Percentiles rank a stretch among this genome's conserved stretches.
These are phyloP conservation scores for Drosophila mimica DNA, from an alignment of 2,888 invertebrate species.

Conservation along the genomic window DNA sequence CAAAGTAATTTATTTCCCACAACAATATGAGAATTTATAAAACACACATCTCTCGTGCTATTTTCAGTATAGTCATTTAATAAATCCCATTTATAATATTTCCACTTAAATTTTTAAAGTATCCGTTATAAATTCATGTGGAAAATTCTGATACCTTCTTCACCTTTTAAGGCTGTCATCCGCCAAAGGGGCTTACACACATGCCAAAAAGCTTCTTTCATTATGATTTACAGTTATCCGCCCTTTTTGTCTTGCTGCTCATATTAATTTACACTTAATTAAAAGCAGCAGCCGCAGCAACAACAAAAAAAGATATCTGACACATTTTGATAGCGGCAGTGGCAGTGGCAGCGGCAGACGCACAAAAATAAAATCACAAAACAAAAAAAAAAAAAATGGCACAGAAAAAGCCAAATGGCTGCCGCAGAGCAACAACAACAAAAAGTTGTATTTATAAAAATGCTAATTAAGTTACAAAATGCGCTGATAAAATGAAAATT, in stretches of 20 bases:
- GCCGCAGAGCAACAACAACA: not conserved
- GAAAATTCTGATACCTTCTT: not conserved
- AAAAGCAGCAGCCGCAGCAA: constrained; percentile 41
- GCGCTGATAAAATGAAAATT: constrained; percentile 69
- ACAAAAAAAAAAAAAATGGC: constrained; percentile 18
- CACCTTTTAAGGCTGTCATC: not conserved
- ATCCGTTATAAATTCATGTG: not conserved
- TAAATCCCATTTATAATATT: not conserved
- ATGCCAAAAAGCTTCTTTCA: constrained; percentile 25
- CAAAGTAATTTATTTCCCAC: not conserved
- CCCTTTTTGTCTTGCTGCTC: constrained; percentile 23
- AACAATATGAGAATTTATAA: not conserved
- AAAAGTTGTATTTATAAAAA: constrained; percentile 62
- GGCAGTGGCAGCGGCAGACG: constrained; percentile 18
- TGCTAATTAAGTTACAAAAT: constrained; percentile 78
- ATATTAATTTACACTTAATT: constrained; percentile 68
- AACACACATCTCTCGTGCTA: not conserved
- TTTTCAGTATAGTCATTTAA: not conserved
- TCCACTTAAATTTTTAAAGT: not conserved
- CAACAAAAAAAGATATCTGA: constrained; percentile 27
- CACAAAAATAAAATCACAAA: not conserved
- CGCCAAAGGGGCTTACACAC: not conserved
- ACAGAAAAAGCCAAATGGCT: constrained; percentile 19
- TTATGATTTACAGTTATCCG: constrained; percentile 36
- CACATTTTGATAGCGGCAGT: constrained; percentile 37